phyloP scores from a whole-genome alignment of 2,888 invertebrate species.

The Callyntrura guangdongensis region DNA sequence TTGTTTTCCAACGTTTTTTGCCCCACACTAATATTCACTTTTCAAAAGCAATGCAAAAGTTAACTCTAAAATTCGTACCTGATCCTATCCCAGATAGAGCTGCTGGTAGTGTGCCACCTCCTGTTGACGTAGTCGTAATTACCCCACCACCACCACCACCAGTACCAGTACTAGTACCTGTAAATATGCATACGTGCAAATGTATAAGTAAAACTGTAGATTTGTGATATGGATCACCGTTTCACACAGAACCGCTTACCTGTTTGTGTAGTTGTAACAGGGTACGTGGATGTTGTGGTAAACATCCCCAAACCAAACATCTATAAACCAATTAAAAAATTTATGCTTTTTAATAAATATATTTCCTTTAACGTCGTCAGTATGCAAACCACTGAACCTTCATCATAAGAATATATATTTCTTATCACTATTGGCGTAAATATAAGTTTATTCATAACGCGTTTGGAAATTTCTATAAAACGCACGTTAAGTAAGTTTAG shows the following conservation, averaged over 20 bases:
- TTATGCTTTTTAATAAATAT: too few species aligned
- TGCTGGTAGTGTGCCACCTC: slow-evolving; percentile 21
- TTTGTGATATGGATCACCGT: too few species aligned
- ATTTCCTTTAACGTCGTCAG: too few species aligned
- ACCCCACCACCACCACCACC: too few species aligned
- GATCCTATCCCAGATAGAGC: neutral
- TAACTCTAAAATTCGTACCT: neutral
- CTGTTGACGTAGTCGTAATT: too few species aligned
- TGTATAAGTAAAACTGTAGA: neutral
- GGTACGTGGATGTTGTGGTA: slow-evolving; percentile 67
- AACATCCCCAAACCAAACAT: slow-evolving; percentile 66
- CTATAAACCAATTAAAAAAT: slow-evolving; percentile 26
- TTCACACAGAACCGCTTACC: too few species aligned
- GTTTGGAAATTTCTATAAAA: too few species aligned
- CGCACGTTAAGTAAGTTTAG: slow-evolving; percentile 73
- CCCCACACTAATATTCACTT: slow-evolving; percentile 15
- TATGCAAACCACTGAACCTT: too few species aligned
- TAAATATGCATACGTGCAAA: neutral
- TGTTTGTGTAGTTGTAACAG: slow-evolving; percentile 63
- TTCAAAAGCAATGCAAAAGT: neutral
- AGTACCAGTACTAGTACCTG: slow-evolving; percentile 44
- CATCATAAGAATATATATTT: too few species aligned
- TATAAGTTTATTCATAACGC: neutral
- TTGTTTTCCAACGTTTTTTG: neutral
- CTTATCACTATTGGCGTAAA: too few species aligned